Evolutionary conservation across 1,140 invertebrate species (phyloP), one percentile per base, ranked within the genome.

Genomic region (Cepaea nemoralis): DNA sequence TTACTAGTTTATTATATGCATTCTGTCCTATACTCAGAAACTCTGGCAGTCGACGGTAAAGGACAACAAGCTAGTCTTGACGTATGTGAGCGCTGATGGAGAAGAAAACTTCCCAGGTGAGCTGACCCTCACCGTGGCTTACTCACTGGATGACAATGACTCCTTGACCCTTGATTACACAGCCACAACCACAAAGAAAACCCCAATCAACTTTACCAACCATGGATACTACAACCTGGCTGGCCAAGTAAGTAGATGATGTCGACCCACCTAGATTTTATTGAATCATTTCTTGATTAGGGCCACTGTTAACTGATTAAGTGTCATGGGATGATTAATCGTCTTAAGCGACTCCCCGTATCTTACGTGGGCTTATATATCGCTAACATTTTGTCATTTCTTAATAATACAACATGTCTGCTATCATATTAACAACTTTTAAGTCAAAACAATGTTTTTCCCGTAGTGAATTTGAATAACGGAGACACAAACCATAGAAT

Each of bases 161-260:
- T 93, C 94, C 80, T 91, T 98, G 1, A 89, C 92, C 19, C 93
- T 98, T 3, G 91, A 94, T 27, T 96, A 96, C 91, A 93, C 93
- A 79, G 95, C 96, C 0, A 94, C 93, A 14, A 94, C 95, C 0
- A 95, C 93, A 0, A 95, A 95, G 89, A 92, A 95, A 5, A 98
- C 97, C 0, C 94, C 95, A 1, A 93, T 99, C 0, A 98, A 97
- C 91, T 91, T 99, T 66, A 96, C 97, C 0, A 98, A 98, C 91
- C 97, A 99, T 90, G 93, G 95, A 10, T 99, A 98, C 90, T 98
- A 99, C 89, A 99, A 99, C 92, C 92, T 99, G 48, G 96, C 94
- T 81, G 97, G 97, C 0, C 95, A 97, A 90, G 93, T 90, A 87
- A 87, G 86, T 90, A 19, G 12, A 74, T 74, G 1, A 71, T 5